Evolutionary conservation across 2,113 vertebrate species (phyloP).

Genomic region (Melierax canorus): DNA sequence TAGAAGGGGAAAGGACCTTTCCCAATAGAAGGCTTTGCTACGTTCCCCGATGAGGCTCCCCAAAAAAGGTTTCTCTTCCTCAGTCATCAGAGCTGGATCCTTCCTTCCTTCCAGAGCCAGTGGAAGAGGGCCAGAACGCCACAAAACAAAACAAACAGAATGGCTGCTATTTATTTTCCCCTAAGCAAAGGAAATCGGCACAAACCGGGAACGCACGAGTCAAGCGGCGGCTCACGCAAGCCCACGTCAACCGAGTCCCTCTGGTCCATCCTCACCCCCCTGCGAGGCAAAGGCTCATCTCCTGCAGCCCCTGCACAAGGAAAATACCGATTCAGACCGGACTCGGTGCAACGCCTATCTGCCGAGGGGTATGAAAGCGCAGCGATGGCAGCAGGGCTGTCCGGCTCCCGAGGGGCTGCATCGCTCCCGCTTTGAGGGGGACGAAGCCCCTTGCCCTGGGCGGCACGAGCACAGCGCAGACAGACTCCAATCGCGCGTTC

Average conservation of each 20-base stretch:
- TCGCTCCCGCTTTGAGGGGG: fast-evolving
- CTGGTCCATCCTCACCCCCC: not conserved
- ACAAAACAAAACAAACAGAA: not conserved
- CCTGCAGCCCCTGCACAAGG: not conserved
- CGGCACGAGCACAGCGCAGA: fast-evolving
- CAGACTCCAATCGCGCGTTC: fast-evolving
- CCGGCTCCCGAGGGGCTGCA: not conserved
- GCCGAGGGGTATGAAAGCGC: fast-evolving
- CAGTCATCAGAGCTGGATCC: not conserved
- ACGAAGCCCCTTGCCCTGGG: not conserved
- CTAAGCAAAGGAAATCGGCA: not conserved
- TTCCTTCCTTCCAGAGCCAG: not conserved
- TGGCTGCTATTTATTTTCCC: not conserved
- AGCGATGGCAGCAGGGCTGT: not conserved
- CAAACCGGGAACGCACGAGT: not conserved
- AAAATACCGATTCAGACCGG: fast-evolving
- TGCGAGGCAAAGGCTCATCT: fast-evolving
- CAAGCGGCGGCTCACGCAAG: not conserved
- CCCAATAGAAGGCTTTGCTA: not conserved
- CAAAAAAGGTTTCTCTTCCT: not conserved
- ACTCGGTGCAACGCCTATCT: fast-evolving
- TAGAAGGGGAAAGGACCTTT: not conserved
- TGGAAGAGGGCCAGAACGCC: not conserved
- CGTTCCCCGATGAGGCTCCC: not conserved
- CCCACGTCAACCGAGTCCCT: not conserved